phyloP scores from a whole-genome alignment of 2,888 invertebrate genomes.

The Cotesia congregata region DNA sequence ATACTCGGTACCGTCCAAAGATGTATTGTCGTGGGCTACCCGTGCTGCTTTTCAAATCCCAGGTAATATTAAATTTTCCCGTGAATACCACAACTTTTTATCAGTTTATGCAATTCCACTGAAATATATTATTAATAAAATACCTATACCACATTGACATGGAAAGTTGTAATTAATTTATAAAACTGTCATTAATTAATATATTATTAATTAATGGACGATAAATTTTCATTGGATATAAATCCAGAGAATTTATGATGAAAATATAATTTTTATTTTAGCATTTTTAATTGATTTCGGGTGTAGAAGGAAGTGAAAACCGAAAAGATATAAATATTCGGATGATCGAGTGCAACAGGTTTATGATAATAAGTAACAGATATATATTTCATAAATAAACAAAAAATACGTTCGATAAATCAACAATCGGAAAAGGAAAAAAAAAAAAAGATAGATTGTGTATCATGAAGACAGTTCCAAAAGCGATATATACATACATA shows the following conservation, averaged over 20 bases:
- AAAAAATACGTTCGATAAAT: background rate
- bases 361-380: background rate
- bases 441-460: background rate
- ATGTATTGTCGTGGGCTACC: constrained; percentile 16
- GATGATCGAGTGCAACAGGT: background rate
- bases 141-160: no score
- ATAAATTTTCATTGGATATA: no score
- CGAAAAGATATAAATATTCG: no score
- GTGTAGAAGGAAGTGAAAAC: no score
- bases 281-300: no score
- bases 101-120: background rate
- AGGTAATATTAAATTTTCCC: background rate
- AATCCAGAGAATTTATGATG: no score
- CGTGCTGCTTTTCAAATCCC: constrained; percentile 3
- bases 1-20: constrained; percentile 4
- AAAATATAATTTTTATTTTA: no score
- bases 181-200: no score
- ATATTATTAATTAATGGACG: no score
- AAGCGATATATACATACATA: background rate
- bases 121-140: no score
- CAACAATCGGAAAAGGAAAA: background rate
- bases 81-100: background rate
- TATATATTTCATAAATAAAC: background rate
- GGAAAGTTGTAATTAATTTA: no score
- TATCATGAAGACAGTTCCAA: background rate